Base-by-base conservation (phyloP, 2,797 vertebrate genomes). In the Channa striata region DNA sequence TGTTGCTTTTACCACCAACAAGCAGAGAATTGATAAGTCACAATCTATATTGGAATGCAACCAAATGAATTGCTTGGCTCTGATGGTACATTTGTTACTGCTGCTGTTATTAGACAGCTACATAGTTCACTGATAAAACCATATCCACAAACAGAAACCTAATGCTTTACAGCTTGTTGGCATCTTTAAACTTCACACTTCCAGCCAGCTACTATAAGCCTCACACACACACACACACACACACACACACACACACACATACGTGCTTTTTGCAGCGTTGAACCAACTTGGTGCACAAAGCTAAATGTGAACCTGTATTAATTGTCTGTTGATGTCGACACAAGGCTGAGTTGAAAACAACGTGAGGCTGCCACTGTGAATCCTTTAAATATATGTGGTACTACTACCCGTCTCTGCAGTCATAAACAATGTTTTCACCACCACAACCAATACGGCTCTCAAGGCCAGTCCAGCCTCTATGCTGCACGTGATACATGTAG, bases 171-270 rank as follows among this genome's bases (percentile, higher is more conserved):
- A 47, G 59, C 23, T 33, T 42, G 19, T 34, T 64, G 69, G 25
- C 46, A 50, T 23, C n/a, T 49, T 20, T 39, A 47, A 66, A 34
- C 42, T 39, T 49, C n/a, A 68, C 4, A 58, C 21, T 59, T 25
- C 19, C 30, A 44, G 37, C 39, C 25, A 14, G 33, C 20, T 25
- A 9, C 12, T n/a, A n/a, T n/a, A n/a, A n/a, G n/a, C n/a, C n/a
- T n/a, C n/a, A 47, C 17, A 51, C 23, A 63, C 21, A 33, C 1
- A 52, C 0, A 30, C 7, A 40, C 2, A 7, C 0, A 48, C 11
- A 42, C 23, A 51, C n/a, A n/a, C n/a, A n/a, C n/a, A n/a, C n/a
- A n/a, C n/a, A n/a, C n/a, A n/a, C n/a, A n/a, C n/a, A n/a, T n/a
- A n/a, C n/a, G n/a, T n/a, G n/a, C 5, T 25, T 43, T 17, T 39